Evolutionary conservation across 2,113 vertebrate species (phyloP).

Genomic region (Fulica atra): DNA sequence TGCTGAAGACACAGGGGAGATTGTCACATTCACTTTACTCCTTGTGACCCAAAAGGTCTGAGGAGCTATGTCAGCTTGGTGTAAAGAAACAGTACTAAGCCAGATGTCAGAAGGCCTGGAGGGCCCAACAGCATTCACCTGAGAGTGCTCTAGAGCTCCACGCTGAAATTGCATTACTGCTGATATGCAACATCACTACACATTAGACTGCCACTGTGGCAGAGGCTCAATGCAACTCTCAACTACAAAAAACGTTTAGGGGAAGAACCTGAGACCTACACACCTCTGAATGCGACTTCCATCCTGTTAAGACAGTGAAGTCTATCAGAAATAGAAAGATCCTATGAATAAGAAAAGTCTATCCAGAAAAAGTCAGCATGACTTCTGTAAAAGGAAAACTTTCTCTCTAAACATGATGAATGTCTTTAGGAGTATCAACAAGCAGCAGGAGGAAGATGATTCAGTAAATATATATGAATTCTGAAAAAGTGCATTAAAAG

Average conservation of each 20-base stretch:
- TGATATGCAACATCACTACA: fast-evolving
- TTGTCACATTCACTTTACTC: background rate
- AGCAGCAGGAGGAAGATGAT: background rate
- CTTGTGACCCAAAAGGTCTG: background rate
- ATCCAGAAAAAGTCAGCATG: background rate
- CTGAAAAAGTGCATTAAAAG: background rate
- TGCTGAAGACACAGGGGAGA: background rate
- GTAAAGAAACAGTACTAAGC: background rate
- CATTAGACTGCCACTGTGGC: background rate
- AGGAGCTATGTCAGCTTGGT: background rate
- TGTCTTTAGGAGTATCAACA: background rate
- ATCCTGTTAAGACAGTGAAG: background rate
- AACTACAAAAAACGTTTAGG: background rate
- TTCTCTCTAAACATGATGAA: background rate
- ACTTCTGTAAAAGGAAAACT: background rate
- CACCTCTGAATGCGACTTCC: background rate
- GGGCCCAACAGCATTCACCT: background rate
- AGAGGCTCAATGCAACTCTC: background rate
- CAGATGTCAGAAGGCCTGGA: background rate
- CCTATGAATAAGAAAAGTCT: background rate
- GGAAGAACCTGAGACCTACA: background rate
- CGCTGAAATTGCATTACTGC: background rate
- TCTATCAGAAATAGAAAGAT: background rate
- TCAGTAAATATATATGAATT: background rate
- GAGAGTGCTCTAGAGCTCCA: background rate